Conservation (phyloP, 2,797 vertebrate genomes). For the Argya squamiceps region DNA sequence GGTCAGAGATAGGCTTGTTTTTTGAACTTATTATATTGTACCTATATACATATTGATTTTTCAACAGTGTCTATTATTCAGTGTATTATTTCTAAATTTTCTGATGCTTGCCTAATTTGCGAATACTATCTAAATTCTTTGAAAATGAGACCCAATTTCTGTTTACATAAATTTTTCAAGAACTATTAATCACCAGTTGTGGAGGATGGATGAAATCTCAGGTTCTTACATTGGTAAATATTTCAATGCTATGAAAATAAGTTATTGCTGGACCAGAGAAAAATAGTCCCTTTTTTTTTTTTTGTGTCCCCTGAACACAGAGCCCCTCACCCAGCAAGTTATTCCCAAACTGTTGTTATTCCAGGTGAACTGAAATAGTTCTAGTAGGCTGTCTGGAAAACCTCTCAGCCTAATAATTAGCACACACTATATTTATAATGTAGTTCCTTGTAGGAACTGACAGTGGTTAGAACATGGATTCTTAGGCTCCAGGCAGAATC, state of each 20-base stretch:
- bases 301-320: background rate
- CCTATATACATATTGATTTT: background rate
- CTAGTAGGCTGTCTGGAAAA: background rate
- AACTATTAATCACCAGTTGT: background rate
- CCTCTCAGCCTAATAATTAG: background rate
- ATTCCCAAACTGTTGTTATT: background rate
- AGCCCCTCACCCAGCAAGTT: background rate
- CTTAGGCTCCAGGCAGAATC: too few species aligned
- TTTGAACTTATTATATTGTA: background rate
- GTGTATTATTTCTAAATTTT: background rate
- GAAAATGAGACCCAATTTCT: background rate
- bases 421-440: background rate
- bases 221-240: background rate
- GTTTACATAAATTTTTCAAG: background rate
- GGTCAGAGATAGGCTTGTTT: background rate
- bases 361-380: background rate
- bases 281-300: background rate
- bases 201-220: background rate
- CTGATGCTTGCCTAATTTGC: background rate
- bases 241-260: background rate
- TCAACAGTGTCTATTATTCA: background rate
- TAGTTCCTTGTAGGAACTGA: background rate
- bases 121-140: background rate
- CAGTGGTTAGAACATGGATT: too few species aligned
- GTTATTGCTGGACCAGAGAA: background rate